Evolutionary conservation across 2,797 vertebrate species (phyloP).

Genomic region (Chelon labrosus): DNA sequence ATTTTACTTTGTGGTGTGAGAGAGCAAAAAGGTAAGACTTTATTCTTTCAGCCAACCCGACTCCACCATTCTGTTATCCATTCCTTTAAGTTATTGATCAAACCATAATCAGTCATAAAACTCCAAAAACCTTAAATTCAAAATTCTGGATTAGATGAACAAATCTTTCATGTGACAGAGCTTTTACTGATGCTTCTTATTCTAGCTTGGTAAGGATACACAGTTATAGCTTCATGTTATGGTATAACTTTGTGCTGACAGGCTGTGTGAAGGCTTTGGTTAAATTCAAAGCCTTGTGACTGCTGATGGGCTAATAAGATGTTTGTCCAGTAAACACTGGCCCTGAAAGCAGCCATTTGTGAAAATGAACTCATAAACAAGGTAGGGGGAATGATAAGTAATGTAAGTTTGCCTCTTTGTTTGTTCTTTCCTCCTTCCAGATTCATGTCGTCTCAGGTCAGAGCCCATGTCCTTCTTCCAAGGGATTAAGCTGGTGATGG

Average conservation of each 20-base stretch:
- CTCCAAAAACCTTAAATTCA: too few relatives aligned
- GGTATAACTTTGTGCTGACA: constrained; percentile 41
- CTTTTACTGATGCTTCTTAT: not conserved
- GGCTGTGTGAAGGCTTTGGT: constrained; percentile 23
- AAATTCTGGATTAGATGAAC: not conserved
- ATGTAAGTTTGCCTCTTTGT: not conserved
- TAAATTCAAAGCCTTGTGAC: constrained; percentile 42
- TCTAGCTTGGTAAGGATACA: constrained; percentile 9
- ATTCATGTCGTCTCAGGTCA: constrained; percentile 79
- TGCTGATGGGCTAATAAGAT: constrained; percentile 2
- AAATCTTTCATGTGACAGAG: constrained; percentile 17
- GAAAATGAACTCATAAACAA: not conserved
- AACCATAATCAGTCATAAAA: not conserved
- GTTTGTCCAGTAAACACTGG: not conserved
- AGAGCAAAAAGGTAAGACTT: constrained; percentile 89
- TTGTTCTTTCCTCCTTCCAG: constrained; percentile 69
- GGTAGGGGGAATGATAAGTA: not conserved
- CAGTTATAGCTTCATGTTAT: not conserved
- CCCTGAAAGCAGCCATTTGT: constrained; percentile 9
- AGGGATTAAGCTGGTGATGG: constrained; percentile 93
- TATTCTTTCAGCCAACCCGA: not conserved
- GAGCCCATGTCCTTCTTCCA: constrained; percentile 89
- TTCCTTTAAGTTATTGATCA: not conserved
- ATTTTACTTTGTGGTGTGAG: constrained; percentile 89
- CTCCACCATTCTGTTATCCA: not conserved